Conservation (phyloP, 2,113 vertebrate genomes). For the Xenopus tropicalis region UCB_Xtro_10.0 CM004449.2:89225501-89226000, state of each 20-base stretch:
- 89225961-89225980: constrained; percentile 67
- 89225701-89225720: too few relatives aligned
- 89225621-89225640: too few relatives aligned
- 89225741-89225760: constrained; percentile 15
- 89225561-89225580: too few relatives aligned
- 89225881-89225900: constrained; percentile 86
- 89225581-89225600: too few relatives aligned
- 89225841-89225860: constrained; percentile 95
- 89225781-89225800: constrained; percentile 68
- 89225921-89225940: constrained; percentile 81
- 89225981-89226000: constrained; percentile 57
- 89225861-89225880: constrained; percentile 82
- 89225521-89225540: too few relatives aligned
- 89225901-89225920: constrained; percentile 91
- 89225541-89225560: too few relatives aligned
- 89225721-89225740: too few relatives aligned
- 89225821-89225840: constrained; percentile 86
- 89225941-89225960: constrained; percentile 79
- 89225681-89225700: too few relatives aligned
- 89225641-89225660: too few relatives aligned
- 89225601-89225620: too few relatives aligned
- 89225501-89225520: too few relatives aligned
- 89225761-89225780: constrained; percentile 54
- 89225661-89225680: too few relatives aligned
- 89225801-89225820: constrained; percentile 86